Conservation (phyloP, 2,113 vertebrate genomes). For the Nycticebus coucang region DNA sequence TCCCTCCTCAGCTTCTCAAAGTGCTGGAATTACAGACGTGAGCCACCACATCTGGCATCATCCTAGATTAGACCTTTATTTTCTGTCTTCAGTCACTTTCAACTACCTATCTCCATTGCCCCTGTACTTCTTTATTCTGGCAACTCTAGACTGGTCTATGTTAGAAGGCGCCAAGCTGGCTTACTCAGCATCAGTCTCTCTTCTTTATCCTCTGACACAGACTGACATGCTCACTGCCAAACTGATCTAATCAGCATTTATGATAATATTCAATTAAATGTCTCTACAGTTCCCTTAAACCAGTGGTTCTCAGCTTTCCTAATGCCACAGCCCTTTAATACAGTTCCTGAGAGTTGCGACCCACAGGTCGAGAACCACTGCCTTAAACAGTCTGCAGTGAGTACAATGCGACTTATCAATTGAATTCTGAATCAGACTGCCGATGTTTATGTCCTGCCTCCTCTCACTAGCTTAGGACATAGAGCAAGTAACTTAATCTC, state of each 20-base stretch:
- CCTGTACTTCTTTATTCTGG: background rate
- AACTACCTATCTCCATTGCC: background rate
- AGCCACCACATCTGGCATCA: background rate
- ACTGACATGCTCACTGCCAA: background rate
- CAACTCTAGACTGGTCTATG: background rate
- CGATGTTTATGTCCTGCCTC: background rate
- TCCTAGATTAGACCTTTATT: background rate
- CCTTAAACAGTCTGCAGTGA: background rate
- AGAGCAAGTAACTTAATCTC: background rate
- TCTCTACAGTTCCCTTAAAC: background rate
- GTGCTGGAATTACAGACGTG: no score
- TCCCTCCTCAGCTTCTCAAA: no score
- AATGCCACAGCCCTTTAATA: no score
- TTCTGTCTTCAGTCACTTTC: background rate
- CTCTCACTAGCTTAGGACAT: conserved; percentile 28
- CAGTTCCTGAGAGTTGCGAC: no score
- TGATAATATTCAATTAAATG: background rate
- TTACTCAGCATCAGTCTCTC: background rate
- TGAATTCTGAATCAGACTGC: background rate
- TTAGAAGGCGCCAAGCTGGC: background rate
- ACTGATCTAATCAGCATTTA: background rate
- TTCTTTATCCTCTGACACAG: background rate
- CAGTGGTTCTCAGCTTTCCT: no score
- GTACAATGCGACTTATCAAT: background rate
- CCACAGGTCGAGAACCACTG: no score